Base-by-base conservation (phyloP, 2,113 vertebrate genomes). In the Sander vitreus region DNA sequence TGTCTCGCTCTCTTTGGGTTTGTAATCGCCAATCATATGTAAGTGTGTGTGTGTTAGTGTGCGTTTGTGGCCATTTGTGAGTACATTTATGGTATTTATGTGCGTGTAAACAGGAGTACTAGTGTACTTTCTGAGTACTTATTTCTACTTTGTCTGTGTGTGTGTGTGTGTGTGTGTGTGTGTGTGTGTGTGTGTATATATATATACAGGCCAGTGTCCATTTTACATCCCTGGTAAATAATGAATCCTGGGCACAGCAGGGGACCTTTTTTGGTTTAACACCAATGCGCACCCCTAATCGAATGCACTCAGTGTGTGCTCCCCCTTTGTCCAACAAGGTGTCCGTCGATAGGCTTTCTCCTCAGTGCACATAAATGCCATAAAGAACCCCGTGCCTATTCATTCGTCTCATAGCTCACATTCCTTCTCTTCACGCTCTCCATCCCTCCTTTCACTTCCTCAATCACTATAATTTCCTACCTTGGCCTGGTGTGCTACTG, bases 1-100 rank as follows among this genome's bases (percentile, higher is more conserved):
- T 75, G 72, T 85, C 60, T 87, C 62, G 51, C 83, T 81, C 71
- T 85, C 85, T 89, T 87, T 91, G 88, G 81, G 81, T 79, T 85
- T 83, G 83, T 91, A 89, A 92, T 92, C 76, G 27, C 50, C 89
- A 78, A 89, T 91, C 86, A 59, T 81, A 78, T 83, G 59, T 90
- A 68, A 79, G 69, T 21, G 75, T 90, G 81, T 90, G 81, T 78
- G n/a, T 71, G 67, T 39, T 5, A 13, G 50, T 79, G 76, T 78
- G 84, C 80, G 53, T 85, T 50, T 60, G 72, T 59, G 50, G 51
- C 11, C 60, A 39, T 91, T 82, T 88, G 69, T 66, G 63, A 64
- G 67, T 23, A 73, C 70, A 53, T 84, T 62, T 75, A 48, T n/a
- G 23, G 47, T 54, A 55, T 79, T 66, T 83, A 54, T 64, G 58